phyloP scores from a whole-genome alignment of 2,113 vertebrate genomes.

The Atherinomorus stipes region DNA sequence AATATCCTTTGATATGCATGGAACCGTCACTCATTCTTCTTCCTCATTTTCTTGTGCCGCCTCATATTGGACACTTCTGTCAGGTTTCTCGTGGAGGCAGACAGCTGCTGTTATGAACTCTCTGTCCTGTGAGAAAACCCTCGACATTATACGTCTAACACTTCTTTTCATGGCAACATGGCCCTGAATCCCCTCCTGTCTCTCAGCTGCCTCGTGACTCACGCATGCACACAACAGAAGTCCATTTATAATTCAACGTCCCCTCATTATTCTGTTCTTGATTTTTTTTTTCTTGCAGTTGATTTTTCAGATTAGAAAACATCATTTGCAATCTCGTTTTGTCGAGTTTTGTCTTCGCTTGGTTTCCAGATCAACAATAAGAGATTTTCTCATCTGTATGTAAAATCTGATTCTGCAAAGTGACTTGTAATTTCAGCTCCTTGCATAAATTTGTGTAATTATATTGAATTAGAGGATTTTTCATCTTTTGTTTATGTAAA shows the following conservation, averaged over 20 bases:
- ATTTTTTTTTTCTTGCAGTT: conserved; percentile 14
- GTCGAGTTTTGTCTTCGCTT: background rate
- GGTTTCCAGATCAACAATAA: conserved; percentile 10
- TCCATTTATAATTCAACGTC: background rate
- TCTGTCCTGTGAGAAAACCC: conserved; percentile 3
- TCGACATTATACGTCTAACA: conserved; percentile 17
- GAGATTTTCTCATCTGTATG: conserved; percentile 3
- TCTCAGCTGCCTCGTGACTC: conserved; percentile 20
- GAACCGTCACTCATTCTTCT: background rate
- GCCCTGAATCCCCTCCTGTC: conserved; percentile 5
- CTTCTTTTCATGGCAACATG: conserved; percentile 18
- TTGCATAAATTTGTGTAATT: conserved; percentile 12
- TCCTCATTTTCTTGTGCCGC: background rate
- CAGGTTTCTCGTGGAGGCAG: background rate
- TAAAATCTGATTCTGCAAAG: conserved; percentile 12
- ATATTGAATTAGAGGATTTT: conserved; percentile 11
- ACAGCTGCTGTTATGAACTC: conserved; percentile 29
- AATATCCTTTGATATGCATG: background rate
- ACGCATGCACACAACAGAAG: background rate
- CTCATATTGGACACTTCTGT: background rate
- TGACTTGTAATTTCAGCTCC: conserved; percentile 16
- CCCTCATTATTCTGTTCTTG: conserved; percentile 25
- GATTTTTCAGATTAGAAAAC: conserved; percentile 29
- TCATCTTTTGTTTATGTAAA: background rate
- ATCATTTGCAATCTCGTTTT: background rate